Percentiles rank a stretch among this genome's conserved stretches.
These are phyloP conservation scores for Diarsia dahlii DNA, from an alignment of 2,888 invertebrate genomes.

Conservation along the genomic window DNA sequence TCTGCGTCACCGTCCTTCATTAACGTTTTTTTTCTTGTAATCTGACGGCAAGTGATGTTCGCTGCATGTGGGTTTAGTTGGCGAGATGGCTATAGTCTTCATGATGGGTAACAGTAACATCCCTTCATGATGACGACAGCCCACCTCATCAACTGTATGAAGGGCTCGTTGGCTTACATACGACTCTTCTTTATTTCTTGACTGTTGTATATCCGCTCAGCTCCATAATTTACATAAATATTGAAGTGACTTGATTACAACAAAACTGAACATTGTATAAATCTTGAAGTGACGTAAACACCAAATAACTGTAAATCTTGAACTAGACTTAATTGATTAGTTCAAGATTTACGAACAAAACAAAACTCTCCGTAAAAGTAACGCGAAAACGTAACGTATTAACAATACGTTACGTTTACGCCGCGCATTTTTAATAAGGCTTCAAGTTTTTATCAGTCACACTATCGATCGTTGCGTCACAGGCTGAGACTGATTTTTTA, in stretches of 20 bases:
- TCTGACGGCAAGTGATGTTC: background rate
- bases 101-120: conserved; percentile 3
- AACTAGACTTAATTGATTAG: too few relatives aligned
- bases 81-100: background rate
- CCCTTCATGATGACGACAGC: background rate
- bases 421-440: background rate
- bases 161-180: background rate
- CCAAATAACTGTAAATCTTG: too few relatives aligned
- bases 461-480: background rate
- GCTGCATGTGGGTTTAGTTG: background rate
- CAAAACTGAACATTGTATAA: background rate
- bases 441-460: background rate
- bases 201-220: background rate
- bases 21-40: background rate
- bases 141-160: background rate
- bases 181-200: background rate
- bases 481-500: too few relatives aligned
- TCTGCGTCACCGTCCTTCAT: background rate
- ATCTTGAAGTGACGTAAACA: background rate
- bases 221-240: background rate
- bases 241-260: background rate
- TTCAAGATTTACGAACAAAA: too few relatives aligned
- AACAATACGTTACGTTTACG: background rate
- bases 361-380: too few relatives aligned
- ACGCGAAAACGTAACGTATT: too few relatives aligned